phyloP scores from a whole-genome alignment of 2,797 vertebrate species.

The Peromyscus aztecus region DNA sequence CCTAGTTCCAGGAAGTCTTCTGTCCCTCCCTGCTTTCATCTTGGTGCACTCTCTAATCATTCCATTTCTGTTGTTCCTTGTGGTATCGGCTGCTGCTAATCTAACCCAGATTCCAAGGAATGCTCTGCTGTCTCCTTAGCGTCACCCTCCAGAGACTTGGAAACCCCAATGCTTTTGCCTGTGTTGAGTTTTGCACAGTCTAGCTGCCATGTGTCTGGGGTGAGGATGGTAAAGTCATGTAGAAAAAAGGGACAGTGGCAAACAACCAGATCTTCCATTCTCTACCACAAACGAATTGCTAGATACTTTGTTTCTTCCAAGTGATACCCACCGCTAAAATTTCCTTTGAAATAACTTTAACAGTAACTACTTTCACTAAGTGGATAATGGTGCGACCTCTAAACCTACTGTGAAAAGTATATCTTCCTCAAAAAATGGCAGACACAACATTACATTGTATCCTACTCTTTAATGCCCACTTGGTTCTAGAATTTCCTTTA shows the following conservation, averaged over 20 bases:
- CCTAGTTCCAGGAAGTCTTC: constrained; percentile 49
- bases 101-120: background rate
- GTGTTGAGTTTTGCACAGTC: background rate
- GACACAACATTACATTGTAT: constrained; percentile 48
- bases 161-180: background rate
- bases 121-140: background rate
- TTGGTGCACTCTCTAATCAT: background rate
- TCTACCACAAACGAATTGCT: background rate
- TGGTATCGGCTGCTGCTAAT: background rate
- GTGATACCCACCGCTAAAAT: background rate
- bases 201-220: background rate
- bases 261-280: background rate
- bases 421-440: constrained; percentile 43
- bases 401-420: constrained; percentile 1
- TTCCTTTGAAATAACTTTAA: constrained; percentile 33
- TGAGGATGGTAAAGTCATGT: background rate
- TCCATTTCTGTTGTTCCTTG: background rate
- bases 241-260: background rate
- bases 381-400: background rate
- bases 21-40: constrained; percentile 63
- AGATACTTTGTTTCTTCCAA: background rate
- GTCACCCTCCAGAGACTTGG: background rate
- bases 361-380: background rate
- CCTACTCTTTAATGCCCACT: constrained; percentile 13
- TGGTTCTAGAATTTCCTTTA: constrained; percentile 55